Evolutionary conservation across 2,888 invertebrate genomes (phyloP).

Genomic region (Cantharis nigra): DNA sequence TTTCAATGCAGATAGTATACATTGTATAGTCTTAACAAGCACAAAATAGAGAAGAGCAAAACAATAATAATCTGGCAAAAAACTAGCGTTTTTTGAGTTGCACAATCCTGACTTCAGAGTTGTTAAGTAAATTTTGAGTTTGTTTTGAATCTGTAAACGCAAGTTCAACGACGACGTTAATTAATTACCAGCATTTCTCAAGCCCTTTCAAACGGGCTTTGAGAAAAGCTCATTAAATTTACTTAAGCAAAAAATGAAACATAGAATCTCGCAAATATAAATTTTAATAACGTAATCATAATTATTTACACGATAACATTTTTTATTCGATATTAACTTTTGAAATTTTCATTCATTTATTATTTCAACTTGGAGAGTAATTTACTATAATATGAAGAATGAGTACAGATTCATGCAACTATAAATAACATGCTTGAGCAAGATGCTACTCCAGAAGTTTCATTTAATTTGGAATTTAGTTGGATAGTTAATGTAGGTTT

Average conservation of each 20-base stretch:
- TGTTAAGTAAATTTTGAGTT: not conserved
- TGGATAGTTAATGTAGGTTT: constrained; percentile 8
- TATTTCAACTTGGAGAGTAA: not conserved
- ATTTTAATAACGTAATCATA: not conserved
- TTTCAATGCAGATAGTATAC: too few relatives aligned
- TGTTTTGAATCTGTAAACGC: not conserved
- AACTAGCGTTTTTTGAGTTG: not conserved
- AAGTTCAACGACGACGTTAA: not conserved
- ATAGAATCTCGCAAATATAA: not conserved
- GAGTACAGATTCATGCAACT: constrained; percentile 1
- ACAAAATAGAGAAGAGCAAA: not conserved
- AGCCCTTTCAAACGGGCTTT: not conserved
- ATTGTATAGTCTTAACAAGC: not conserved
- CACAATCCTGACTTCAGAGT: not conserved
- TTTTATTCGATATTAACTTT: not conserved
- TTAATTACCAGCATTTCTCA: not conserved
- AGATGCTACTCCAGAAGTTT: constrained; percentile 4
- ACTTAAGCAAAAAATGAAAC: not conserved
- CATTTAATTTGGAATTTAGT: constrained; percentile 11
- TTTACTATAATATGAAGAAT: not conserved
- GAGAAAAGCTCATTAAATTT: not conserved
- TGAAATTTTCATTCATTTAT: not conserved
- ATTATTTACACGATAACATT: not conserved
- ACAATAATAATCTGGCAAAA: not conserved
- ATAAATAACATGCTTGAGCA: constrained; percentile 2